phyloP scores from a whole-genome alignment of 2,888 invertebrate species.

The Sisyra terminalis region DNA sequence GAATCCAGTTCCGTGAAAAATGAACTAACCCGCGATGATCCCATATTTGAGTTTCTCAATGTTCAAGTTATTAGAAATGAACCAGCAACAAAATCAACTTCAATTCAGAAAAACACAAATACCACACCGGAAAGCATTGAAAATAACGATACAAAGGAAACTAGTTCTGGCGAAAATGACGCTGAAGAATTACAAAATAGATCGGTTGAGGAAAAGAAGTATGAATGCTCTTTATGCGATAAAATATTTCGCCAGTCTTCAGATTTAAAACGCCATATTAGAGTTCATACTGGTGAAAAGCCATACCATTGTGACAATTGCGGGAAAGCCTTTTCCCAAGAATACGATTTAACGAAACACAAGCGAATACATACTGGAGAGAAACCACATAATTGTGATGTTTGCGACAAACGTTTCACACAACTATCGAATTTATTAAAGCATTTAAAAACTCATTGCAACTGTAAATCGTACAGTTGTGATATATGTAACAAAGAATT shows the following conservation, averaged over 20 bases:
- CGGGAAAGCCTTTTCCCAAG: slow-evolving; percentile 22
- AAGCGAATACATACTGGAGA: slow-evolving; percentile 23
- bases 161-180: neutral
- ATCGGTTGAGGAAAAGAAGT: neutral
- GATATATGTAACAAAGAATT: slow-evolving; percentile 26
- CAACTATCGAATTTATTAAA: slow-evolving; percentile 33
- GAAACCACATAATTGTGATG: slow-evolving; percentile 28
- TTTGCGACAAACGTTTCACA: slow-evolving; percentile 39
- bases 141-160: no score
- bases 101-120: neutral
- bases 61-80: neutral
- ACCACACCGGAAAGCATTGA: no score
- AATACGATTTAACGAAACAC: slow-evolving; percentile 22
- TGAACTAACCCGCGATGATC: neutral
- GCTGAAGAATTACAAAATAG: neutral
- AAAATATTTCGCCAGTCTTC: neutral
- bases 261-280: slow-evolving; percentile 2
- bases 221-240: neutral
- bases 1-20: neutral
- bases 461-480: slow-evolving; percentile 25
- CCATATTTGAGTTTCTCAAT: neutral
- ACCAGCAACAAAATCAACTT: neutral
- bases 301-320: slow-evolving; percentile 19
- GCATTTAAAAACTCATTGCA: slow-evolving; percentile 27
- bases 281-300: slow-evolving; percentile 4